Conservation (phyloP, 2,888 invertebrate genomes). For the Elaeidobius kamerunicus region DNA sequence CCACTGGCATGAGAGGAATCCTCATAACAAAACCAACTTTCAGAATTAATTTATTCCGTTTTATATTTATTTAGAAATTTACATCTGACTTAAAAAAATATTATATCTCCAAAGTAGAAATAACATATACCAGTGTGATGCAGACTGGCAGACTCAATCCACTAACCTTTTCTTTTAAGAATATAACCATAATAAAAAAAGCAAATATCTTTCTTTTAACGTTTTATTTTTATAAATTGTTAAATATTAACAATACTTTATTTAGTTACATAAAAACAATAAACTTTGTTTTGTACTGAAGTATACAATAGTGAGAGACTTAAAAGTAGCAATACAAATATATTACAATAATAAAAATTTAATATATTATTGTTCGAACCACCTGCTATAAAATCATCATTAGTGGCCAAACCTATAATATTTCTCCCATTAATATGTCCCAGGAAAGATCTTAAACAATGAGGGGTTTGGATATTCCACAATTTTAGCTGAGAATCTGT, state of each 20-base stretch:
- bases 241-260: slow-evolving; percentile 45
- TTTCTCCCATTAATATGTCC: slow-evolving; percentile 95
- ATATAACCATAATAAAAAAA: too few relatives aligned
- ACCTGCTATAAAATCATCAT: slow-evolving; percentile 89
- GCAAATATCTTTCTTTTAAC: slow-evolving; percentile 14
- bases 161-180: too few relatives aligned
- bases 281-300: slow-evolving; percentile 46
- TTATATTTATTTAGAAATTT: too few relatives aligned
- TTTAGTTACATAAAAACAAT: slow-evolving; percentile 45
- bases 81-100: too few relatives aligned
- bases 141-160: too few relatives aligned
- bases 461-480: slow-evolving; percentile 78
- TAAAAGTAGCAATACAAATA: slow-evolving; percentile 3
- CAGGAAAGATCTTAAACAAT: slow-evolving; percentile 82
- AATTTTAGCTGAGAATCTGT: slow-evolving; percentile 89
- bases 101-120: too few relatives aligned
- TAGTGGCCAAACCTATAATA: slow-evolving; percentile 90
- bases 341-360: slow-evolving; percentile 8
- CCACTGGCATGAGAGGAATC: too few relatives aligned
- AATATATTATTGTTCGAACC: slow-evolving; percentile 50
- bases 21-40: too few relatives aligned
- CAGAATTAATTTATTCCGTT: too few relatives aligned
- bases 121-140: too few relatives aligned
- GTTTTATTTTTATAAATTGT: slow-evolving; percentile 46
- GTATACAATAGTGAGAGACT: slow-evolving; percentile 26